These are phyloP conservation scores for Vanacampus margaritifer DNA, from an alignment of 2,113 vertebrate genomes.

Conservation along the genomic window DNA sequence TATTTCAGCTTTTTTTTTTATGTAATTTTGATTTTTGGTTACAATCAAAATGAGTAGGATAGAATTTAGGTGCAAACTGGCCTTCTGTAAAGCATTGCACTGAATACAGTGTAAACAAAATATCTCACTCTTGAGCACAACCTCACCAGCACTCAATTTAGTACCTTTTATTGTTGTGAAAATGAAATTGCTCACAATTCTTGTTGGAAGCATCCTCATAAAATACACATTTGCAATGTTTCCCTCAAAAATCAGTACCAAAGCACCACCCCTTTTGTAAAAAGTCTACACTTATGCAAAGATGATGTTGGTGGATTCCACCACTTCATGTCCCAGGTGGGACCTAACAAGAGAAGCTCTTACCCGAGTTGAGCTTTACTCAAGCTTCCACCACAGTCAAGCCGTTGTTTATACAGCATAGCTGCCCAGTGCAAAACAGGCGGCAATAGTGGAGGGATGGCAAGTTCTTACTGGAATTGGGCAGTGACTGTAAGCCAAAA, in stretches of 20 bases:
- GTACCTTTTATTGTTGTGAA: too few species aligned
- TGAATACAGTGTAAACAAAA: too few species aligned
- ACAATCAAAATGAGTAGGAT: too few species aligned
- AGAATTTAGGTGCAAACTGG: too few species aligned
- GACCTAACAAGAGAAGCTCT: slow-evolving; percentile 60
- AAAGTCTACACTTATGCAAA: background rate
- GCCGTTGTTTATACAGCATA: slow-evolving; percentile 60
- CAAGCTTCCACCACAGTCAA: slow-evolving; percentile 58
- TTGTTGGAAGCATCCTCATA: too few species aligned
- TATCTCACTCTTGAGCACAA: too few species aligned
- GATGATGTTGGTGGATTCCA: slow-evolving; percentile 5
- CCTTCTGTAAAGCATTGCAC: too few species aligned
- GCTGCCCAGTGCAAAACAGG: slow-evolving; percentile 51
- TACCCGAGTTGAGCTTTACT: slow-evolving; percentile 40
- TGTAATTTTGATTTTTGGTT: too few species aligned
- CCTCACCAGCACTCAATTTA: too few species aligned
- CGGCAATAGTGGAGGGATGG: slow-evolving; percentile 27
- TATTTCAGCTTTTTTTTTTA: too few species aligned
- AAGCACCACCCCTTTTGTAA: background rate
- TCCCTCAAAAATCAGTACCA: background rate
- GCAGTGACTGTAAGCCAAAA: slow-evolving; percentile 3
- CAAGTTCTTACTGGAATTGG: slow-evolving; percentile 23
- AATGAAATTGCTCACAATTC: too few species aligned
- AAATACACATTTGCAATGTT: background rate
- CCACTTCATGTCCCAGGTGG: slow-evolving; percentile 24